These are phyloP conservation scores for Cinclus cinclus DNA, from an alignment of 2,113 vertebrate species.

Conservation along the genomic window DNA sequence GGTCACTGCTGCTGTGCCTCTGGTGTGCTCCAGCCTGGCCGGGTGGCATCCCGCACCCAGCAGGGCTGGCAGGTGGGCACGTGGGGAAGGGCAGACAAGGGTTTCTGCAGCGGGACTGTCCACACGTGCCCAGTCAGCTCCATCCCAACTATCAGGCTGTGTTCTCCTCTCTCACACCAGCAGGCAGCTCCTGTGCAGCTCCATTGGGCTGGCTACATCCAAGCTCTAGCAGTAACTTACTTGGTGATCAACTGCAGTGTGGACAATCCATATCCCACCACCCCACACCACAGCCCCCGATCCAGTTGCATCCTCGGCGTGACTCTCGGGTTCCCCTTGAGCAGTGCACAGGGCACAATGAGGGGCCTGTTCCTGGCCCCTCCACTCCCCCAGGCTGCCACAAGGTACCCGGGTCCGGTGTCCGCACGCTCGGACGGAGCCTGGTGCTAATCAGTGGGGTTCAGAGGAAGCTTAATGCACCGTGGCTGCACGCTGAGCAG, in stretches of 20 bases:
- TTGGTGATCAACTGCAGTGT: accelerated
- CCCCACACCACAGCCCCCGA: neutral
- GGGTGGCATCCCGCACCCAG: accelerated
- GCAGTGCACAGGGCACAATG: neutral
- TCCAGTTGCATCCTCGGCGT: accelerated
- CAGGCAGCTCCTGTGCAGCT: accelerated
- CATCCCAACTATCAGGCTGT: accelerated
- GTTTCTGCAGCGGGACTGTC: neutral
- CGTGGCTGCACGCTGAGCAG: neutral
- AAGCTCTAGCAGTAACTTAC: accelerated
- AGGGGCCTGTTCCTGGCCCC: neutral
- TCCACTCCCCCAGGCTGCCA: neutral
- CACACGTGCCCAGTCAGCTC: accelerated
- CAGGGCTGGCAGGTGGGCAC: accelerated
- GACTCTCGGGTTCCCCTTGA: neutral
- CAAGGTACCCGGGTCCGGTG: neutral
- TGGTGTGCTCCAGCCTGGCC: accelerated
- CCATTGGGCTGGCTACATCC: accelerated
- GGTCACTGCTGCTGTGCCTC: accelerated
- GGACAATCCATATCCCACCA: neutral
- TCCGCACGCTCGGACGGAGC: accelerated
- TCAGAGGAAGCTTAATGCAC: neutral
- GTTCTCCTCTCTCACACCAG: accelerated
- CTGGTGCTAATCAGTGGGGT: neutral
- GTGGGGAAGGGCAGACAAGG: neutral